phyloP scores from a whole-genome alignment of 2,888 invertebrate genomes.

The Eupithecia vulgata region DNA sequence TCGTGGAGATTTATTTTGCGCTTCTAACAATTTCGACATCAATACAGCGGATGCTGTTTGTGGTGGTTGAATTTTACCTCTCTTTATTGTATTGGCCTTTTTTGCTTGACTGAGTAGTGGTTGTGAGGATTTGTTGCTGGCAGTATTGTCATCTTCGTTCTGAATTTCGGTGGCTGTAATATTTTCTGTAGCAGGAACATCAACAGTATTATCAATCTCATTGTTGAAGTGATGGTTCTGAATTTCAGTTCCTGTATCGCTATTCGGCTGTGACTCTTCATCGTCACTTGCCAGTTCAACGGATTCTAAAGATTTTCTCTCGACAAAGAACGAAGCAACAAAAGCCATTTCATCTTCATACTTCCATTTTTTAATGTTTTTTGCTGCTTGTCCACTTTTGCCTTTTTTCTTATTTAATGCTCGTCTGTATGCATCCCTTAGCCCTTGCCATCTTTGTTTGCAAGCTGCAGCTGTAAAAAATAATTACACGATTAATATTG shows the following conservation, averaged over 20 bases:
- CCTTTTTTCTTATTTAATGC: constrained; percentile 44
- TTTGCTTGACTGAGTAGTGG: constrained; percentile 15
- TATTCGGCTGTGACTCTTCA: constrained; percentile 35
- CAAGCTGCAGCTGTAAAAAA: constrained; percentile 40
- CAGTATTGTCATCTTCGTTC: constrained; percentile 27
- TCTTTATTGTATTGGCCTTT: constrained; percentile 27
- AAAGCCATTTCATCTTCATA: constrained; percentile 38
- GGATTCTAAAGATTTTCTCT: constrained; percentile 41
- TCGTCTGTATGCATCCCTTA: constrained; percentile 39
- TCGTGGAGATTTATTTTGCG: neutral
- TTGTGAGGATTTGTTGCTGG: constrained; percentile 8
- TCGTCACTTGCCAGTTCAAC: constrained; percentile 44
- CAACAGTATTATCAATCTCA: constrained; percentile 23
- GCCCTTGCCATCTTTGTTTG: constrained; percentile 31
- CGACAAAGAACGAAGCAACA: constrained; percentile 29
- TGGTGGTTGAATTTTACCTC: constrained; percentile 14
- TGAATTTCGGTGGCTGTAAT: constrained; percentile 12
- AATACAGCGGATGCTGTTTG: constrained; percentile 31
- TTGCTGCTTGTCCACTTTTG: constrained; percentile 38
- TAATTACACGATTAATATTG: constrained; percentile 28
- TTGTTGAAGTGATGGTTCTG: constrained; percentile 12
- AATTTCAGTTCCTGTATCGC: constrained; percentile 26
- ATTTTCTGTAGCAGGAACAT: constrained; percentile 5
- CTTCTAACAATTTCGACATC: constrained; percentile 21
- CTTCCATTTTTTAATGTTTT: constrained; percentile 44